Evolutionary conservation across 2,888 invertebrate species (phyloP).

Genomic region (Lamellibrachia columna): DNA sequence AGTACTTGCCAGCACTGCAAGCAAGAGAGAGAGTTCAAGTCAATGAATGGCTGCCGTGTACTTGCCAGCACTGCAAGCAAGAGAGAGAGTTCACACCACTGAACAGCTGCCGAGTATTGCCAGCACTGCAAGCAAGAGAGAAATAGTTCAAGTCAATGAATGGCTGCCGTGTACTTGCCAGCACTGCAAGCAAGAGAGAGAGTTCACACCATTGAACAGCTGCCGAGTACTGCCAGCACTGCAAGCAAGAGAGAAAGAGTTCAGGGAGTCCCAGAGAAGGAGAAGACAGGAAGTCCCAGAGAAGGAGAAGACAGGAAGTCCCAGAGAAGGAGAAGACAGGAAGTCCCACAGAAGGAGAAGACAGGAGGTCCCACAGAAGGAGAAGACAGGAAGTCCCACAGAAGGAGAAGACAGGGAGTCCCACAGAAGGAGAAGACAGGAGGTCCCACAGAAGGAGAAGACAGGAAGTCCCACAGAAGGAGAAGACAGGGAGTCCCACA

Average conservation of each 20-base stretch:
- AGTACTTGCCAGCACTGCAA: conserved; percentile 50
- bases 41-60: neutral
- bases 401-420: no score
- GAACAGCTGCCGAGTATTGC: conserved; percentile 52
- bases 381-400: no score
- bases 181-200: conserved; percentile 44
- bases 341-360: no score
- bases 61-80: conserved; percentile 22
- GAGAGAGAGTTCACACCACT: conserved; percentile 48
- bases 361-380: no score
- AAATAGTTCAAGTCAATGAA: neutral
- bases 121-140: conserved; percentile 45
- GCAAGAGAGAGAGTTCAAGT: neutral
- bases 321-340: no score
- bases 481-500: no score
- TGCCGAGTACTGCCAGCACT: conserved; percentile 24
- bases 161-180: conserved; percentile 49
- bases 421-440: no score
- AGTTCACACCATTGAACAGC: neutral
- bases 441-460: no score
- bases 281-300: no score
- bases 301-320: no score
- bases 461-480: no score
- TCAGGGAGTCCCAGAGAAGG: neutral
- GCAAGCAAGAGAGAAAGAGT: neutral